Evolutionary conservation across 2,113 vertebrate genomes (phyloP), one percentile per base, ranked within the genome.

Genomic region (Microcebus jonahi): DNA sequence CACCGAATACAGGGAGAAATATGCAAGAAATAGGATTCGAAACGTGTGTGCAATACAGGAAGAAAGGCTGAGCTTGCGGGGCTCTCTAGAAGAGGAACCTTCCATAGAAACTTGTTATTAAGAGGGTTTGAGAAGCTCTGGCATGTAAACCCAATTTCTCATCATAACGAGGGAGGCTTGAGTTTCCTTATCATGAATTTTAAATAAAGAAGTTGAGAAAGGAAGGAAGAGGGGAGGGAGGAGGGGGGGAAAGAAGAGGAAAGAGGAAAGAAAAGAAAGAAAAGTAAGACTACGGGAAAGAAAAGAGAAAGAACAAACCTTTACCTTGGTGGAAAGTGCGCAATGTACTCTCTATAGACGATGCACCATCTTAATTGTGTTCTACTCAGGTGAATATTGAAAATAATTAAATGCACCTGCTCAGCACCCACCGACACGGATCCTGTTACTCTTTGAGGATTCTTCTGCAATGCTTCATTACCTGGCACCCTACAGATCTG

Each of bases 11-110:
- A 79, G 27, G 34, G 17, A 57, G 71, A 77, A 71, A 12, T 2
- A 1, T 2, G 4, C 23, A 29, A 14, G 6, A 0, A 0, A 6
- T 3, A 23, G 36, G 12, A 20, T 7, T 73, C 31, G 36, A 42
- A 29, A 27, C 0, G 1, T 36, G 1, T 39, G 39, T 34, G 61
- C 21, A 67, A 31, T 31, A 77, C 7, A 21, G 3, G 31, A 45
- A 21, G 36, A 42, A 45, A 27, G 71, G 34, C 27, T 70, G 14
- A 68, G 25, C n/a, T 50, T 21, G 3, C 0, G 6, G 5, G 23
- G 27, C 12, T 55, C 20, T 18, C 18, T 34, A 14, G 42, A 15
- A 10, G 34, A 34, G 20, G 0, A 12, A 17, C 15, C 27, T 73
- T 39, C 6, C 53, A 42, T 6, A n/a, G 36, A 77, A 25, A 42